Conservation (phyloP, 2,888 invertebrate species). For the Coleophora flavipennella region DNA sequence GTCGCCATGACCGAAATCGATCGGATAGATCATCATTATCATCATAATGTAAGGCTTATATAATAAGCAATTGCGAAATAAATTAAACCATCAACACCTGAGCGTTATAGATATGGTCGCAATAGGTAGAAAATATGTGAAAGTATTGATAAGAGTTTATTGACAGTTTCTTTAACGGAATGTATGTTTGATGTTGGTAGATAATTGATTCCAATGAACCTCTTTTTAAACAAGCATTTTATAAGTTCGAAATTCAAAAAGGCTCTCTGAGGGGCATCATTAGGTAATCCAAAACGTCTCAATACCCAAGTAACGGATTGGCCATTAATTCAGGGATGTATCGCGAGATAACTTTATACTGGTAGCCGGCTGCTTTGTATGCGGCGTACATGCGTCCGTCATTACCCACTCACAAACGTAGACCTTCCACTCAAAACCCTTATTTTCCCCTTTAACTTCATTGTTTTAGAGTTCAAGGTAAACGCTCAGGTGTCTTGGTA, state of each 20-base stretch:
- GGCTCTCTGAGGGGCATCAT: conserved; percentile 50
- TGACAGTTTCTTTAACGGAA: no score
- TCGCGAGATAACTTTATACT: conserved; percentile 72
- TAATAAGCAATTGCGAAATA: no score
- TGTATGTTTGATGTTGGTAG: no score
- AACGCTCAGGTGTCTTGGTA: conserved; percentile 24
- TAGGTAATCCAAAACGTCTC: conserved; percentile 61
- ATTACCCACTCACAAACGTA: conserved; percentile 49
- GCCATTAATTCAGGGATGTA: conserved; percentile 71
- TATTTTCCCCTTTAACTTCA: conserved; percentile 27
- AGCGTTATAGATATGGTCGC: no score
- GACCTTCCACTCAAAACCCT: conserved; percentile 10
- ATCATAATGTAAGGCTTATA: no score
- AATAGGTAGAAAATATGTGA: no score
- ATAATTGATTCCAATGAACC: no score
- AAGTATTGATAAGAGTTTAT: no score
- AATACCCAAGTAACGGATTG: conserved; percentile 71
- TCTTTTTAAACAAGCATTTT: not conserved
- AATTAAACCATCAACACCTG: no score
- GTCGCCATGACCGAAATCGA: no score
- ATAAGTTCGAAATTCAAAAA: conserved; percentile 27
- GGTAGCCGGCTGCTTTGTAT: conserved; percentile 72
- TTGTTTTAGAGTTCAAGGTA: conserved; percentile 17
- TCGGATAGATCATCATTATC: no score
- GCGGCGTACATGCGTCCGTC: conserved; percentile 67